A percentile compares a stretch with the other conserved stretches of the same genome.
These are phyloP conservation scores for Sander vitreus DNA, from an alignment of 2,113 vertebrate species.

Conservation along the genomic window DNA sequence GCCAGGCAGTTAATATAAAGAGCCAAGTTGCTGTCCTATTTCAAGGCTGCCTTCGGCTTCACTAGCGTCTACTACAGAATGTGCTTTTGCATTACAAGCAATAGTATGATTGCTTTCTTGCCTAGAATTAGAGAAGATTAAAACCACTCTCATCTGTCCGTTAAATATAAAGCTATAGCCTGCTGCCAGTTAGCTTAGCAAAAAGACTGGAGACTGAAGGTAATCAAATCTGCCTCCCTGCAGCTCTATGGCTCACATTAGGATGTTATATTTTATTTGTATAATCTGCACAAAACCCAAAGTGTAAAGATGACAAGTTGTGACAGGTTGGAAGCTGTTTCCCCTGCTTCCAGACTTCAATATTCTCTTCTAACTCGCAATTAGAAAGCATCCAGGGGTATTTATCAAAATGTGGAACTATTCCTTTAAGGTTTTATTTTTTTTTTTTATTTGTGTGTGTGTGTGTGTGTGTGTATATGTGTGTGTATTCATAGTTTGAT, in stretches of 20 bases:
- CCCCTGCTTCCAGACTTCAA: background rate
- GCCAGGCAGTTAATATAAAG: conserved; percentile 12
- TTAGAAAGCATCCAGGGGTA: background rate
- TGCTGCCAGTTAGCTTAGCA: background rate
- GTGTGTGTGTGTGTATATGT: too few species aligned
- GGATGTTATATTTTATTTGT: background rate
- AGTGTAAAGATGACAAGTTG: background rate
- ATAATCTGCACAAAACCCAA: background rate
- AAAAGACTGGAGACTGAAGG: background rate
- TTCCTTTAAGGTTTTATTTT: background rate
- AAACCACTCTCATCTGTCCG: background rate
- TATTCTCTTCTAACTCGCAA: background rate
- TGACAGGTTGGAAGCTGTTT: background rate
- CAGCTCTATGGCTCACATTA: background rate
- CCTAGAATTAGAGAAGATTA: background rate
- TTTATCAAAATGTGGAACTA: background rate
- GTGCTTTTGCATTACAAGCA: background rate
- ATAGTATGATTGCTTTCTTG: background rate
- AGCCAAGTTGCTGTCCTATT: background rate
- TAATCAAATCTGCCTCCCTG: background rate
- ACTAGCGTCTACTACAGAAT: background rate
- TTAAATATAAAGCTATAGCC: background rate
- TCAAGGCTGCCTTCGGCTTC: background rate
- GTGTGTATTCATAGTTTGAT: background rate
- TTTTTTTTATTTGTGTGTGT: too few species aligned